phyloP scores from a whole-genome alignment of 2,113 vertebrate species.

The Plestiodon gilberti region DNA sequence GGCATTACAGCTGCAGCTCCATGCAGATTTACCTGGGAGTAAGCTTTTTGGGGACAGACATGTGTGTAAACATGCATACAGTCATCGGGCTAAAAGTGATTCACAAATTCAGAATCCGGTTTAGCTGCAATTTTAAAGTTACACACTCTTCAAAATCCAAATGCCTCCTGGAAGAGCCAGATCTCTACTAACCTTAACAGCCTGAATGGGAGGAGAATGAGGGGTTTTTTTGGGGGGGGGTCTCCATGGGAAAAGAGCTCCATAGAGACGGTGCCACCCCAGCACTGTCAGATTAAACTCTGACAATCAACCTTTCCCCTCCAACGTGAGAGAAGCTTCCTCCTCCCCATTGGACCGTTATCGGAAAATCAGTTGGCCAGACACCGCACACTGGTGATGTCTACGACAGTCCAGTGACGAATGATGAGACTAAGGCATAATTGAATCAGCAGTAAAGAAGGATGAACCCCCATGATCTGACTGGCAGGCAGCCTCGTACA shows the following conservation, averaged over 20 bases:
- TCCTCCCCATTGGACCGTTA: not conserved
- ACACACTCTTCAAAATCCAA: too few species aligned
- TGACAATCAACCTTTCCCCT: not conserved
- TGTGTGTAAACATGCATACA: too few species aligned
- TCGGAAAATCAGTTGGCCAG: too few species aligned
- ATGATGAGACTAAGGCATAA: not conserved
- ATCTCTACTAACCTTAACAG: not conserved
- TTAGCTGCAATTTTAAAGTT: too few species aligned
- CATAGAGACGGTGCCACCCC: not conserved
- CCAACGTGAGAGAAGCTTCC: rapidly evolving
- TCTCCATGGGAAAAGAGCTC: not conserved
- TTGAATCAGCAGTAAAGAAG: not conserved
- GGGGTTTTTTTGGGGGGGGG: not conserved
- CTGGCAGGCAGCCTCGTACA: too few species aligned
- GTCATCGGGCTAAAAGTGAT: too few species aligned
- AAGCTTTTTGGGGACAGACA: too few species aligned
- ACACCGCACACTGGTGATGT: not conserved
- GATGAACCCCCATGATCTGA: not conserved
- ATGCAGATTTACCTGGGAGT: too few species aligned
- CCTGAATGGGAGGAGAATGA: not conserved
- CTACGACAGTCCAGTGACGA: too few species aligned
- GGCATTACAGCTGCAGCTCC: too few species aligned
- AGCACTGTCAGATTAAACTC: not conserved
- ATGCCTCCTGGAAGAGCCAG: too few species aligned
- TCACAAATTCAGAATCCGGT: too few species aligned